Conservation (phyloP, 2,113 vertebrate genomes). For the Butastur rufipennis region DNA sequence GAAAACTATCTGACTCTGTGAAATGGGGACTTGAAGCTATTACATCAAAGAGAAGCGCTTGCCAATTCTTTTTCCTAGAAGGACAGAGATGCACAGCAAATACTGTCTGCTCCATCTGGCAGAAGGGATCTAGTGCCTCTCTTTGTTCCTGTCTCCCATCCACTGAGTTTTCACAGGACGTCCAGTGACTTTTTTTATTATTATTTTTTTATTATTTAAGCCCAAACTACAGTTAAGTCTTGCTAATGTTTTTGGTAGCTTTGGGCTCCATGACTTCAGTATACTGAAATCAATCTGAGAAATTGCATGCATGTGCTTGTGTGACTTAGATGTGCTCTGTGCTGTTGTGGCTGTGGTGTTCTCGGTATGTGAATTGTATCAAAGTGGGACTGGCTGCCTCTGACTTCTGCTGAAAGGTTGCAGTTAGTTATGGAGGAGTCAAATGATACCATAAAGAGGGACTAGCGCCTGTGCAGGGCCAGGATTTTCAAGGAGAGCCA, state of each 20-base stretch:
- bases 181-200: background rate
- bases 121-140: background rate
- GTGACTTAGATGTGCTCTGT: background rate
- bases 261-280: background rate
- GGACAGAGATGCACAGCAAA: background rate
- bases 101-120: background rate
- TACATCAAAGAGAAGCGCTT: background rate
- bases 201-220: background rate
- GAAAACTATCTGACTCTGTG: background rate
- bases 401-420: background rate
- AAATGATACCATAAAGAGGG: background rate
- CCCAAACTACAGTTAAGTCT: background rate
- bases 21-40: background rate
- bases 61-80: background rate
- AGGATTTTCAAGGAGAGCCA: background rate
- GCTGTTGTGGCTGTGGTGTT: background rate
- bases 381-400: background rate
- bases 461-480: background rate
- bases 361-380: background rate
- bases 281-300: background rate
- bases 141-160: background rate
- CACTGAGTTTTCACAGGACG: background rate
- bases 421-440: background rate
- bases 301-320: rapidly evolving
- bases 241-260: background rate